Evolutionary conservation across 2,113 vertebrate species (phyloP).

Genomic region (Mesoclemmys tuberculata): DNA sequence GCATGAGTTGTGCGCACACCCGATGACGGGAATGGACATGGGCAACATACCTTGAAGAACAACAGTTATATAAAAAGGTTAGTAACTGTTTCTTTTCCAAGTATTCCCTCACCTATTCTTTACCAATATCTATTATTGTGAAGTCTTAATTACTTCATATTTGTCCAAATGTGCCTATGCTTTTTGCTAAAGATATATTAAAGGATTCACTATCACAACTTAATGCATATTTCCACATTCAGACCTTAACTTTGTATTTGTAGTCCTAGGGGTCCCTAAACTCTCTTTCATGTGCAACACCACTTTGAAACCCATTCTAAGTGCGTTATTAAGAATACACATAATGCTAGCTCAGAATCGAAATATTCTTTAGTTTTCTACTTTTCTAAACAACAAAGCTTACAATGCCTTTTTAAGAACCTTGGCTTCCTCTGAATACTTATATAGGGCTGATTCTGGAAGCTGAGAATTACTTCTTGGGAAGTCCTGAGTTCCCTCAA

Average conservation of each 20-base stretch:
- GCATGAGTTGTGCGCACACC: no score
- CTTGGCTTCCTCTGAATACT: not conserved
- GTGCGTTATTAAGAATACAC: not conserved
- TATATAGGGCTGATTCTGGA: not conserved
- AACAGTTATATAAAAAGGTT: no score
- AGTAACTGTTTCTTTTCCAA: no score
- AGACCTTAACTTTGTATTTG: not conserved
- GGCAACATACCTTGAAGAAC: no score
- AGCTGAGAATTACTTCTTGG: not conserved
- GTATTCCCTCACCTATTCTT: not conserved
- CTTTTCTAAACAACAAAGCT: not conserved
- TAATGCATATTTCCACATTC: not conserved
- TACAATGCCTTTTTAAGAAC: not conserved
- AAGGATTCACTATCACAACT: not conserved
- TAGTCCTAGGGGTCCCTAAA: not conserved
- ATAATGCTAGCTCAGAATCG: not conserved
- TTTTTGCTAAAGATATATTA: not conserved
- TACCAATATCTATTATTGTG: not conserved
- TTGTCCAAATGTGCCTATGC: not conserved
- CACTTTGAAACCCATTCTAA: not conserved
- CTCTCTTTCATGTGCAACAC: not conserved
- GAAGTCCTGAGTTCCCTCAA: no score
- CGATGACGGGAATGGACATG: no score
- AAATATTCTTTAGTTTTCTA: not conserved
- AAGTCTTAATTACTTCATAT: not conserved